Percentiles rank a stretch among this genome's conserved stretches.
Evolutionary conservation across 1,140 invertebrate genomes (phyloP).

Genomic region (Tetramorium alpestre): DNA sequence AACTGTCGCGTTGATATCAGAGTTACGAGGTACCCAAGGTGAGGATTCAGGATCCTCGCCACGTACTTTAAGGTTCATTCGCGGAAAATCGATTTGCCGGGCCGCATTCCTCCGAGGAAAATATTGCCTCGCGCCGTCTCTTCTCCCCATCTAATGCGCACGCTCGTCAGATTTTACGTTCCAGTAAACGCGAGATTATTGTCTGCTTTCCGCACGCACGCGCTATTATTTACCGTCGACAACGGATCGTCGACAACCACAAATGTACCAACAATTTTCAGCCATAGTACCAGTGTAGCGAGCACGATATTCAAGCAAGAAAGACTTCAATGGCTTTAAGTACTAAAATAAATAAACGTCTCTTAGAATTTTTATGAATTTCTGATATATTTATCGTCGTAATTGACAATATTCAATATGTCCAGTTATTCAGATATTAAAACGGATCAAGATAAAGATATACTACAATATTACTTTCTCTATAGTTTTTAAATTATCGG

Average conservation of each 20-base stretch:
- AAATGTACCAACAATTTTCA: slow-evolving; percentile 51
- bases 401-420: background rate
- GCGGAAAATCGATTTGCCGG: slow-evolving; percentile 53
- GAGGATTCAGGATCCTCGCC: slow-evolving; percentile 45
- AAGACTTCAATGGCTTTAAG: background rate
- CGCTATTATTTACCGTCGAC: slow-evolving; percentile 49
- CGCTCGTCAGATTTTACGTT: slow-evolving; percentile 61
- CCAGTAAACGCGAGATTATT: slow-evolving; percentile 61
- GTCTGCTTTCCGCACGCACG: slow-evolving; percentile 41
- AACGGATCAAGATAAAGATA: background rate
- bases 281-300: background rate
- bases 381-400: background rate
- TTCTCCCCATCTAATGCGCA: slow-evolving; percentile 39
- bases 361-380: slow-evolving; percentile 6
- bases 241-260: slow-evolving; percentile 3
- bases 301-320: background rate
- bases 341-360: background rate
- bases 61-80: slow-evolving; percentile 59
- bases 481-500: slow-evolving; percentile 9
- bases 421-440: background rate
- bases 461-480: background rate
- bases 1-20: slow-evolving; percentile 44
- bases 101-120: slow-evolving; percentile 51
- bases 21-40: slow-evolving; percentile 13
- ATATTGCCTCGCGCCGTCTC: slow-evolving; percentile 54